Conservation (phyloP, 1,140 invertebrate genomes). For the Drosophila erecta region DNA sequence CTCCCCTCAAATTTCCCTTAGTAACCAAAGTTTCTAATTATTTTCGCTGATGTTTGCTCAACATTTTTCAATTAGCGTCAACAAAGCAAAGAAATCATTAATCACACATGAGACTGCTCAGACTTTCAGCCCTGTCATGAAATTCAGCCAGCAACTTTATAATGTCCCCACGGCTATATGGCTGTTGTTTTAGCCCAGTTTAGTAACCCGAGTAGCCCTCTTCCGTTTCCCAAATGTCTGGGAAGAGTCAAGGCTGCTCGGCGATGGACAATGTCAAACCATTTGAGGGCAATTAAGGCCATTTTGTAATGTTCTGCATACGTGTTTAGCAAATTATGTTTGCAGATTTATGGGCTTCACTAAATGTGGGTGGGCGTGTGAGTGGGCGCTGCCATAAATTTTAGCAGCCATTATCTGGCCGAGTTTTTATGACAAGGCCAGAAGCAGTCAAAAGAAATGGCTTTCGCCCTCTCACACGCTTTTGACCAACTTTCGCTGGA, state of each 20-base stretch:
- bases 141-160: conserved; percentile 48
- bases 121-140: conserved; percentile 62
- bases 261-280: conserved; percentile 57
- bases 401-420: conserved; percentile 53
- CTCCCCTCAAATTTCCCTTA: neutral
- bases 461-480: conserved; percentile 7
- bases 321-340: conserved; percentile 67
- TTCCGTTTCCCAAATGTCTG: conserved; percentile 12
- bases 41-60: conserved; percentile 42
- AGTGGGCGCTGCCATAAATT: conserved; percentile 59
- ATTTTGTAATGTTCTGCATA: conserved; percentile 75
- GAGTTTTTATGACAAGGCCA: conserved; percentile 61
- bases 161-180: conserved; percentile 28
- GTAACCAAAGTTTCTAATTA: conserved; percentile 11
- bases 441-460: conserved; percentile 45
- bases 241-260: conserved; percentile 22
- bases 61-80: conserved; percentile 71
- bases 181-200: conserved; percentile 20
- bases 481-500: conserved; percentile 33
- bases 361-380: conserved; percentile 6
- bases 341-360: conserved; percentile 60
- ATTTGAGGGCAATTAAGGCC: conserved; percentile 77
- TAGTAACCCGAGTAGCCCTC: conserved; percentile 55
- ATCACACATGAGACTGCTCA: conserved; percentile 44
- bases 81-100: conserved; percentile 76